Conservation (phyloP, 2,888 invertebrate genomes). For the Lasioglossum villosulum region DNA sequence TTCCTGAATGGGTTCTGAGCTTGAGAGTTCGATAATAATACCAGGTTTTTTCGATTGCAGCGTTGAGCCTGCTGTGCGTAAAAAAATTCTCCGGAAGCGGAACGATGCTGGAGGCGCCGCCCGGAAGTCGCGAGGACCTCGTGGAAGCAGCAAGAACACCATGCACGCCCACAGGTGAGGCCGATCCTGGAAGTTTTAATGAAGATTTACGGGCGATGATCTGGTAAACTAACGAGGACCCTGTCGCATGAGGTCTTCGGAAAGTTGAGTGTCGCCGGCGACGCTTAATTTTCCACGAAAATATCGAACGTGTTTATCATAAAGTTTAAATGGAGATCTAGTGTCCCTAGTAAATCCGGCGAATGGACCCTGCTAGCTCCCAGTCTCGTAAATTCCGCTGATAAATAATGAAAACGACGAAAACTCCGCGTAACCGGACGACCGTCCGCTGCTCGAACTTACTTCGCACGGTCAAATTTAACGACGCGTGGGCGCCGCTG, state of each 20-base stretch:
- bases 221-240: slow-evolving; percentile 21
- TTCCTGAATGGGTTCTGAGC: not conserved
- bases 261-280: not conserved
- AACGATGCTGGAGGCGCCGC: slow-evolving; percentile 82
- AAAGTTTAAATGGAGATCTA: slow-evolving; percentile 43
- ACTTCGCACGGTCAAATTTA: slow-evolving; percentile 1
- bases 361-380: slow-evolving; percentile 16
- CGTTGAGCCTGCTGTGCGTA: slow-evolving; percentile 83
- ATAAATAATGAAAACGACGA: slow-evolving; percentile 47
- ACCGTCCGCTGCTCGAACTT: slow-evolving; percentile 5
- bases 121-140: slow-evolving; percentile 82
- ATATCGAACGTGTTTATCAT: slow-evolving; percentile 38
- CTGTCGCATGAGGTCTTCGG: slow-evolving; percentile 8
- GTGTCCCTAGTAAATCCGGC: slow-evolving; percentile 12
- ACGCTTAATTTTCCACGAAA: slow-evolving; percentile 7
- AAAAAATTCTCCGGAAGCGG: slow-evolving; percentile 79
- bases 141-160: slow-evolving; percentile 82
- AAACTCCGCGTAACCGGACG: slow-evolving; percentile 1
- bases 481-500: not conserved
- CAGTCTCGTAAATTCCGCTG: slow-evolving; percentile 16
- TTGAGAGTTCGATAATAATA: not conserved
- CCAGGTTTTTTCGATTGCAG: slow-evolving; percentile 66
- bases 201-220: slow-evolving; percentile 34
- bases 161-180: slow-evolving; percentile 80
- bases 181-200: slow-evolving; percentile 49